These are phyloP conservation scores for Streptopelia turtur DNA, from an alignment of 2,797 vertebrate genomes.

Conservation along the genomic window DNA sequence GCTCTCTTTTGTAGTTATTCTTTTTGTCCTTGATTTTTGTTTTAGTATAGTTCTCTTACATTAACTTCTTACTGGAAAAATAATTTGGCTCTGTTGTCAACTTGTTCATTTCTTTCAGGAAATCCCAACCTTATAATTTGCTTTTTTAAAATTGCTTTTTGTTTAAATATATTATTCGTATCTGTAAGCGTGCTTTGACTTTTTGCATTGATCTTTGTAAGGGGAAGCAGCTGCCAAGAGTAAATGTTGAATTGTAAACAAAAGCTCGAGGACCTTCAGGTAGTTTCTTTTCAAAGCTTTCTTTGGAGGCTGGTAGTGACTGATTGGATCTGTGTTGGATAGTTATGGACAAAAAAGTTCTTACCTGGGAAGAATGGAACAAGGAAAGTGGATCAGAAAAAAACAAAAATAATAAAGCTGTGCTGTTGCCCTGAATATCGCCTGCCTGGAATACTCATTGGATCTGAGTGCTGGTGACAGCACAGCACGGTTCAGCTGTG, in stretches of 20 bases:
- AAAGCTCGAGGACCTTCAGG: conserved; percentile 1
- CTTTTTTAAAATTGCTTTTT: neutral
- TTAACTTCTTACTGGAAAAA: neutral
- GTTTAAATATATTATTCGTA: neutral
- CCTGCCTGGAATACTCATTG: neutral
- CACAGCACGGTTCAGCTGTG: neutral
- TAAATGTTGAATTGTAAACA: conserved; percentile 4
- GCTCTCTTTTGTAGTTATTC: neutral
- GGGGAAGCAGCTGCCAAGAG: neutral
- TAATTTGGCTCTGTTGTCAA: neutral
- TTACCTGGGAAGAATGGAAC: conserved; percentile 17
- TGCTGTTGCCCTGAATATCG: neutral
- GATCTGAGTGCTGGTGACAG: neutral
- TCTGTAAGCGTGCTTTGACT: neutral
- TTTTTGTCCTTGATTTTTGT: neutral
- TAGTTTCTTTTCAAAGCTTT: conserved; percentile 11
- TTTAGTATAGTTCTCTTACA: neutral
- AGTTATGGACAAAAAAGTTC: neutral
- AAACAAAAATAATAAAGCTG: neutral
- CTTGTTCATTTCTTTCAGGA: neutral
- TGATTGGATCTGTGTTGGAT: conserved; percentile 10
- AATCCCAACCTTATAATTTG: neutral
- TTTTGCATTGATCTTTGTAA: neutral
- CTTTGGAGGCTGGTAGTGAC: neutral
- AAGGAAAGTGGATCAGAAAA: neutral